Conservation (phyloP, 2,113 vertebrate genomes). For the Oryzias woworae region DNA sequence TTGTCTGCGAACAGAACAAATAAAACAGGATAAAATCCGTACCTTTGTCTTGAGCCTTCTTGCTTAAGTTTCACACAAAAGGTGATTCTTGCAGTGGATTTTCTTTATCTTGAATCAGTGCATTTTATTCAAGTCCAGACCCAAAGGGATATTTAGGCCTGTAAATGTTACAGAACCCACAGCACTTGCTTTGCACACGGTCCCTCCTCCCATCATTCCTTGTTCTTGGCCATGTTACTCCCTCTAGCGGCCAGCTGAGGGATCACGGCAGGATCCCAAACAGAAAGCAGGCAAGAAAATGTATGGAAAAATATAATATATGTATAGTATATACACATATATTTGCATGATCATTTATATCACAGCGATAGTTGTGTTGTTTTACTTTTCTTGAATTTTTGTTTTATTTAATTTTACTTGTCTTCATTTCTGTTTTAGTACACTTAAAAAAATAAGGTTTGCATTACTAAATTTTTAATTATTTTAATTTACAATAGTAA, state of each 20-base stretch:
- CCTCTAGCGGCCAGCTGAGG: slow-evolving; percentile 55
- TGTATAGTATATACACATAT: too few relatives aligned
- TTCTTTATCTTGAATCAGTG: slow-evolving; percentile 7
- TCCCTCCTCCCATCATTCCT: slow-evolving; percentile 47
- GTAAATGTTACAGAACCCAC: slow-evolving; percentile 52
- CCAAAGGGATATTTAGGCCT: slow-evolving; percentile 50
- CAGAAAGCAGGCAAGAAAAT: background rate
- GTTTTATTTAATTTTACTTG: too few relatives aligned
- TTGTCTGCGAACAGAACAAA: slow-evolving; percentile 36
- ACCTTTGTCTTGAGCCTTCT: slow-evolving; percentile 52
- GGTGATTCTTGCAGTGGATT: slow-evolving; percentile 18
- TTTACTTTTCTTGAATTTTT: too few relatives aligned
- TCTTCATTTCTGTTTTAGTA: too few relatives aligned
- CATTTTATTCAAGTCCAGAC: slow-evolving; percentile 20
- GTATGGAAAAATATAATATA: too few relatives aligned
- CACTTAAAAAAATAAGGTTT: too few relatives aligned
- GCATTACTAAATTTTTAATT: too few relatives aligned
- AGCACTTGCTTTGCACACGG: slow-evolving; percentile 71
- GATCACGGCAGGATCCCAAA: background rate
- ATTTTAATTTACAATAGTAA: too few relatives aligned
- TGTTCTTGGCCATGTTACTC: slow-evolving; percentile 50
- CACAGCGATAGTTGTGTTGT: too few relatives aligned
- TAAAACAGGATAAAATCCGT: slow-evolving; percentile 40
- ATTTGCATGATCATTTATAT: too few relatives aligned
- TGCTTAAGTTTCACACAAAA: slow-evolving; percentile 40